Evolutionary conservation across 2,888 invertebrate species (phyloP), one percentile per base, ranked within the genome.

Genomic region (Cephus runcator): DNA sequence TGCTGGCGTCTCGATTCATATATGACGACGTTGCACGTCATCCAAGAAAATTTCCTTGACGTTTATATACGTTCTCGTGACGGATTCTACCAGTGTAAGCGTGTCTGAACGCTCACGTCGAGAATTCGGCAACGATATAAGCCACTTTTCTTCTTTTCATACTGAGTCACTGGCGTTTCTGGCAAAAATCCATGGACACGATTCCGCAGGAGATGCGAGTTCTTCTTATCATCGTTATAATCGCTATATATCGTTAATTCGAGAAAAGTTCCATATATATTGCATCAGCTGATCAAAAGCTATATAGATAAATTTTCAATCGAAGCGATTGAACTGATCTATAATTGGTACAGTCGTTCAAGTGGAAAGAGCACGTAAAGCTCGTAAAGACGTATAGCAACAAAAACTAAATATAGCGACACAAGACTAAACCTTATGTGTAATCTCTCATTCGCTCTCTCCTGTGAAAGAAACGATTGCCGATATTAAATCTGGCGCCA

Each of bases 161-260:
- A 31, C 40, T 80, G 80, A 80, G 56, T 77, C 77, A 78, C 33
- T 56, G 69, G 9, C 33, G 71, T 34, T 75, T 68, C 81, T 81
- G 81, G 81, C 81, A 81, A 34, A 34, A 79, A 77, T 81, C 81
- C 81, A 81, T 76, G 77, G 74, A 79, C 77, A 75, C 79, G 81
- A 78, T 77, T 36, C 73, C 69, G 23, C 23, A 56, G 56, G 23
- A 23, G 30, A 71, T 71, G 23, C 71, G 34, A 33, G 30, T 56
- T 56, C 56, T 56, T 56, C 40, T 56, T 56, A 56, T 23, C 56
- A 56, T 56, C 23, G 23, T 56, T 23, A 23, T 56, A 56, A 56
- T 56, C 56, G 0, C 56, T 56, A 9, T 56, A 23, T 56, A 9
- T 1, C 23, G 23, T 56, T 56, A 0, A 9, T 56, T 56, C 2